These are phyloP conservation scores for Chiloscyllium plagiosum DNA, from an alignment of 2,113 vertebrate species.

Conservation along the genomic window DNA sequence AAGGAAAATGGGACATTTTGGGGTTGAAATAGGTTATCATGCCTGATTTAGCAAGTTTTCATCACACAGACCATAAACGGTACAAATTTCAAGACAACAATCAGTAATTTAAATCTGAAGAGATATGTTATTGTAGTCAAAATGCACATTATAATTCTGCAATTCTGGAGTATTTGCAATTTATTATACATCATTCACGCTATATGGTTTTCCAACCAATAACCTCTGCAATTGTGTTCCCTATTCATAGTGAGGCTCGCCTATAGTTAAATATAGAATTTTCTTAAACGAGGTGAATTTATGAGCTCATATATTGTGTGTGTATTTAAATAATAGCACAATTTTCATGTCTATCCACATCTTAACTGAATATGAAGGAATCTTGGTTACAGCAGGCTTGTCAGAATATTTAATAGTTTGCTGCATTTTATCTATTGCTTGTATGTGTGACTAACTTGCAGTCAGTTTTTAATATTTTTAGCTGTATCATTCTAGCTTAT, in stretches of 20 bases:
- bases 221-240: not conserved
- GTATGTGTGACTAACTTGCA: not conserved
- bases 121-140: not conserved
- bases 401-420: not conserved
- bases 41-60: not conserved
- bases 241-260: not conserved
- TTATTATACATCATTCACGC: not conserved
- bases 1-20: not conserved
- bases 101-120: not conserved
- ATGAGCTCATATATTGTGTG: not conserved
- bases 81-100: not conserved
- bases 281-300: not conserved
- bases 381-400: not conserved
- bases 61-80: not conserved
- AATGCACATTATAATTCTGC: not conserved
- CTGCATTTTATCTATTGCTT: not conserved
- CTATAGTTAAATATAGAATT: not conserved
- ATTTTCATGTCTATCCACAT: not conserved
- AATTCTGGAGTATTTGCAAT: not conserved
- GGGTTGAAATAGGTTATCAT: not conserved
- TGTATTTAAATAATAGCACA: not conserved
- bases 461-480: not conserved
- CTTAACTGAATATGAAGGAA: not conserved
- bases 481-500: not conserved
- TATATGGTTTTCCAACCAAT: not conserved